Evolutionary conservation across 1,140 invertebrate genomes (phyloP).

Genomic region (Scaptodrosophila lebanonensis): DNA sequence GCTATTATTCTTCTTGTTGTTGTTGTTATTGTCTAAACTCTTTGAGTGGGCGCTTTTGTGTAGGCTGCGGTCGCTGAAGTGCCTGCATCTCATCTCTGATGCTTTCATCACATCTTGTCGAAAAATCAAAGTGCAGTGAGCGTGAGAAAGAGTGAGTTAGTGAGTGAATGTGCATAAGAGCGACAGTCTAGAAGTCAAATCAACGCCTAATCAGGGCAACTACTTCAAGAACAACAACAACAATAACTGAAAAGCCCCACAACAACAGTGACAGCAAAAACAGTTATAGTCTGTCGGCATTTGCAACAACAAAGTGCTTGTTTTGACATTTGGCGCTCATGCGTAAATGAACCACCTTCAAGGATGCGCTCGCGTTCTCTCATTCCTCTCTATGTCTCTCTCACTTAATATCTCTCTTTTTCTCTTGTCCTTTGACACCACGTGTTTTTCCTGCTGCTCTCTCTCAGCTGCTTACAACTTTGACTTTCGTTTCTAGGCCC

Average conservation of each 20-base stretch:
- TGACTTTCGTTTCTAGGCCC: constrained; percentile 26
- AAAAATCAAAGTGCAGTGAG: constrained; percentile 46
- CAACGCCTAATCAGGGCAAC: constrained; percentile 54
- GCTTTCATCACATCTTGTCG: constrained; percentile 52
- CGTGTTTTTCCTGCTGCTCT: constrained; percentile 41
- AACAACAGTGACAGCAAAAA: constrained; percentile 6
- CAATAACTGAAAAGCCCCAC: background rate
- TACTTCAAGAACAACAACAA: constrained; percentile 51
- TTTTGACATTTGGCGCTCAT: constrained; percentile 56
- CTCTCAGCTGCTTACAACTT: constrained; percentile 32
- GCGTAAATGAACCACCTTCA: too few species aligned
- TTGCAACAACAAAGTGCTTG: constrained; percentile 35
- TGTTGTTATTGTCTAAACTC: background rate
- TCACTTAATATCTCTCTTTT: background rate
- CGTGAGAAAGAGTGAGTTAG: constrained; percentile 11
- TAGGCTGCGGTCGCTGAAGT: constrained; percentile 1
- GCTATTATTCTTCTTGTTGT: constrained; percentile 7
- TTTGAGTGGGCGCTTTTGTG: constrained; percentile 8
- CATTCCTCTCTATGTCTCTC: constrained; percentile 6
- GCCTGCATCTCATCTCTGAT: constrained; percentile 26
- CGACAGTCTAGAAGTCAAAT: too few species aligned
- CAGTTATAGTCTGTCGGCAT: constrained; percentile 4
- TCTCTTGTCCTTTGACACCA: constrained; percentile 8
- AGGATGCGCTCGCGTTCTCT: constrained; percentile 2
- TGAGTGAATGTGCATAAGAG: too few species aligned